Evolutionary conservation across 2,797 vertebrate genomes (phyloP).

Genomic region (Etheostoma perlongum): DNA sequence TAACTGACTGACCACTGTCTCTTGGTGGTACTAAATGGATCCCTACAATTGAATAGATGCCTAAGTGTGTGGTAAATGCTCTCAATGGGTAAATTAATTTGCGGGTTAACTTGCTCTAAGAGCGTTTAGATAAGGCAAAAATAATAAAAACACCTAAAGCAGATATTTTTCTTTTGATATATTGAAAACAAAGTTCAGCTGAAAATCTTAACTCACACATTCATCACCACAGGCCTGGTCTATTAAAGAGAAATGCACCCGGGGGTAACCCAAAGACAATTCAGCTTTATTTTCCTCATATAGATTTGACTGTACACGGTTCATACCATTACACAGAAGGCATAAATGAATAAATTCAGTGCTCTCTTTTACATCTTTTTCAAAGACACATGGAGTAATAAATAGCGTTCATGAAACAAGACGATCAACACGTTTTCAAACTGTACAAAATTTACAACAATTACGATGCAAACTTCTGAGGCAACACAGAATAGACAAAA

Average conservation of each 20-base stretch:
- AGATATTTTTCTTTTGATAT: conserved; percentile 72
- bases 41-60: conserved; percentile 84
- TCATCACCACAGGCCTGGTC: conserved; percentile 36
- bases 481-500: conserved; percentile 77
- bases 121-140: conserved; percentile 78
- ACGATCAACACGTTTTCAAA: conserved; percentile 89
- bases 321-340: conserved; percentile 94
- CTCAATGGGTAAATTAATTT: conserved; percentile 85
- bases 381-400: conserved; percentile 93
- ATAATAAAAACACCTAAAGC: conserved; percentile 80
- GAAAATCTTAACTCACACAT: conserved; percentile 65
- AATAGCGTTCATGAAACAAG: conserved; percentile 91
- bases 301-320: conserved; percentile 90
- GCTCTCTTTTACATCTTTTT: conserved; percentile 86
- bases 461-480: conserved; percentile 82
- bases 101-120: conserved; percentile 81
- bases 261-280: conserved; percentile 87
- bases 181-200: conserved; percentile 68
- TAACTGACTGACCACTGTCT: conserved; percentile 84
- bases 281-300: conserved; percentile 92
- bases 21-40: conserved; percentile 83
- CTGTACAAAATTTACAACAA: conserved; percentile 98
- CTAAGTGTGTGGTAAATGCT: conserved; percentile 86
- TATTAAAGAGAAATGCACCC: conserved; percentile 50
- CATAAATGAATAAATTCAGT: conserved; percentile 91